Percentiles rank a stretch among this genome's conserved stretches.
phyloP scores from a whole-genome alignment of 2,113 vertebrate genomes.

The Brevimyrus niger region DNA sequence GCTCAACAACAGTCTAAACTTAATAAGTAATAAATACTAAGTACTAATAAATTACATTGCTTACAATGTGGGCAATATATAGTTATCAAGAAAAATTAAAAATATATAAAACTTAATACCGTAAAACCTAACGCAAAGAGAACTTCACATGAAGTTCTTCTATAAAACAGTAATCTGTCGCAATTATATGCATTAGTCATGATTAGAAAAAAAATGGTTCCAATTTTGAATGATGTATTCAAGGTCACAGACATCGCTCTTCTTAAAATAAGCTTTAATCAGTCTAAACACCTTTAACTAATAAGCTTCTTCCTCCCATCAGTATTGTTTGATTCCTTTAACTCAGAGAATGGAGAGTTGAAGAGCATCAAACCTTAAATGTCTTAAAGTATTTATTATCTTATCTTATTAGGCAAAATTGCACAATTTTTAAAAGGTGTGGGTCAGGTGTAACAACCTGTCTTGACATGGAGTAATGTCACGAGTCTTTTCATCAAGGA shows the following conservation, averaged over 20 bases:
- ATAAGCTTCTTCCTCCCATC: constrained; percentile 1
- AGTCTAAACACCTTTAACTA: not conserved
- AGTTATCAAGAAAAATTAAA: not conserved
- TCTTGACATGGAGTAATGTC: not conserved
- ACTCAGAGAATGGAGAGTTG: not conserved
- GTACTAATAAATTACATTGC: too few relatives aligned
- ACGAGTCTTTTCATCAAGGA: not conserved
- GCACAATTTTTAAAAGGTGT: not conserved
- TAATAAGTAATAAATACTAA: too few relatives aligned
- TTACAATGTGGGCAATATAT: not conserved
- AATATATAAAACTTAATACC: not conserved
- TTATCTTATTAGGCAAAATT: not conserved
- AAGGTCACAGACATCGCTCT: constrained; percentile 6
- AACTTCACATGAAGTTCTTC: not conserved
- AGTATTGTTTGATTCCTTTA: not conserved
- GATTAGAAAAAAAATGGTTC: not conserved
- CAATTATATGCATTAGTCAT: constrained; percentile 1
- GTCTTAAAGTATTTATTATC: not conserved
- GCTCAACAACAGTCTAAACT: not conserved
- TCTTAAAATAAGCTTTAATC: constrained; percentile 6
- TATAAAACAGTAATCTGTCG: not conserved
- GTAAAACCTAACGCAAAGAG: not conserved
- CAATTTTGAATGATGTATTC: not conserved
- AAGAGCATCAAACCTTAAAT: not conserved
- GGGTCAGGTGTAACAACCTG: not conserved